Percentiles rank a stretch among this genome's conserved stretches.
Conservation (phyloP, 2,113 vertebrate genomes). For the Sorex fumeus region DNA sequence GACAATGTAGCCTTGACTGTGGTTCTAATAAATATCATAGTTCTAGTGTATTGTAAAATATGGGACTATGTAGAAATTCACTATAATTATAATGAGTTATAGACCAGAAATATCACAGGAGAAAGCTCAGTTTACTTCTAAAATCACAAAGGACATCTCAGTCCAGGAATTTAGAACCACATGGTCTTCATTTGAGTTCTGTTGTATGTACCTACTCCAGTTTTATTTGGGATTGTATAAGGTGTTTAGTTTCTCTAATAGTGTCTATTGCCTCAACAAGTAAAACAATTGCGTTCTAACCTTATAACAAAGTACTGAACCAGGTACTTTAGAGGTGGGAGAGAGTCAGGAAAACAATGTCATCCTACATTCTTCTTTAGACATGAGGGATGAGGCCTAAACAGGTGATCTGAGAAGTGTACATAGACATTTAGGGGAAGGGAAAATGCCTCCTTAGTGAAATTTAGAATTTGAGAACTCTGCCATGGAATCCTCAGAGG, state of each 20-base stretch:
- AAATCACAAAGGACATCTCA: not conserved
- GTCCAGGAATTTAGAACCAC: conserved; percentile 24
- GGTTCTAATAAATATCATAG: not conserved
- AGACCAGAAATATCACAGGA: not conserved
- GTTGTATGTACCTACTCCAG: not conserved
- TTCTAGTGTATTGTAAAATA: not conserved
- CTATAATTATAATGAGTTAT: not conserved
- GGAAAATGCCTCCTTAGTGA: not conserved
- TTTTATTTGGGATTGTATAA: not conserved
- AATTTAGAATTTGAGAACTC: conserved; percentile 45
- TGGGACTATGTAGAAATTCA: not conserved
- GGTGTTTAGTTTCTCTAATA: not conserved
- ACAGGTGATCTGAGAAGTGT: not conserved
- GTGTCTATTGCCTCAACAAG: not conserved
- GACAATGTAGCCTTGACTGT: not conserved
- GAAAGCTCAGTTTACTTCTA: not conserved
- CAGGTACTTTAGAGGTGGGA: not conserved
- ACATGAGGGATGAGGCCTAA: not conserved
- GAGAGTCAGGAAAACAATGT: not conserved
- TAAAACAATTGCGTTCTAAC: not conserved
- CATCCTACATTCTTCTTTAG: not conserved
- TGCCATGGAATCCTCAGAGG: conserved; percentile 34
- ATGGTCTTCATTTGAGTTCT: not conserved
- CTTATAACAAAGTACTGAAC: not conserved
- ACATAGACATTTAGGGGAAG: not conserved